phyloP scores from a whole-genome alignment of 2,888 invertebrate species.

The Ichneumoninae sp. region DNA sequence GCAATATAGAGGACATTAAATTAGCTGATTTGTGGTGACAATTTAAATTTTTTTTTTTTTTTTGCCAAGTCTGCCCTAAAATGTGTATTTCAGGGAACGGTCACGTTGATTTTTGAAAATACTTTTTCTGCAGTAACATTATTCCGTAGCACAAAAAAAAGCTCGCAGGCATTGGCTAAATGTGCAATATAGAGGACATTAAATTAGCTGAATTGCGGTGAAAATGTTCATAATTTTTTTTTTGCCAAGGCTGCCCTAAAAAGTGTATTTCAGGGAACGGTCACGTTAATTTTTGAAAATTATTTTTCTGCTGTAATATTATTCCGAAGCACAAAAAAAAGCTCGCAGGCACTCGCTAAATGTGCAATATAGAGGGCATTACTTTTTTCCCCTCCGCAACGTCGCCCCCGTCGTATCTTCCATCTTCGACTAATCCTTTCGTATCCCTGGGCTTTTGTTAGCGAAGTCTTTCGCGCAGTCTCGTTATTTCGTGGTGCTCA shows the following conservation, averaged over 20 bases:
- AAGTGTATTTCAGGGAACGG: background rate
- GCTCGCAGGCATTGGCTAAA: conserved; percentile 24
- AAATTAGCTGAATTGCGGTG: too few species aligned
- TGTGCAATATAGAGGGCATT: conserved; percentile 7
- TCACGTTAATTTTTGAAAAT: background rate
- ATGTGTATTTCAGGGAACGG: background rate
- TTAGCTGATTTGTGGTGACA: background rate
- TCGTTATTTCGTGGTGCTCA: conserved; percentile 48
- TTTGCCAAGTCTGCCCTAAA: background rate
- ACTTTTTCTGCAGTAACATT: background rate
- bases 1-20: conserved; percentile 1
- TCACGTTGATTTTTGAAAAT: background rate
- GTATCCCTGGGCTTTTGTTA: conserved; percentile 46
- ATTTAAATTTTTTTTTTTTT: background rate
- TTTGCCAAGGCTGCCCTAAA: background rate
- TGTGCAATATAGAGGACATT: conserved; percentile 6
- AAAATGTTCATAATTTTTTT: background rate
- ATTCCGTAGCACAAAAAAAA: background rate
- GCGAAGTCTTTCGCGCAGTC: conserved; percentile 42
- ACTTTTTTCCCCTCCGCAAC: conserved; percentile 21
- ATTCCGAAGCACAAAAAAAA: background rate
- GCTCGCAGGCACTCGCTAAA: conserved; percentile 24
- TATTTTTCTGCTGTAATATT: background rate
- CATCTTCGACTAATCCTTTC: conserved; percentile 44
- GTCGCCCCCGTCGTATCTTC: conserved; percentile 36